phyloP scores from a whole-genome alignment of 2,797 vertebrate species.

The Muscicapa striata region DNA sequence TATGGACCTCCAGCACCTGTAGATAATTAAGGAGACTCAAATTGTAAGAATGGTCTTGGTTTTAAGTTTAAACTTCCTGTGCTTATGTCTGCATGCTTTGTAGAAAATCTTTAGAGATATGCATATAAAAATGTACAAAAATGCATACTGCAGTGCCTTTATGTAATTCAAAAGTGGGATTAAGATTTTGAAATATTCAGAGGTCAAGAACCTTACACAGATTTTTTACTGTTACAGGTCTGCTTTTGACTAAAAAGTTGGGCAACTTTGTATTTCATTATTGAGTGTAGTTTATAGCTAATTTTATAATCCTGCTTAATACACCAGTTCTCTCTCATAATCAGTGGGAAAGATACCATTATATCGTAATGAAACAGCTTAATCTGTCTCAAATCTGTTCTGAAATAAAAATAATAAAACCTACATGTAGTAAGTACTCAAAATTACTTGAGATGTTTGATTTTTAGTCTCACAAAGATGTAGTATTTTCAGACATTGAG shows the following conservation, averaged over 20 bases:
- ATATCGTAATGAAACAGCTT: background rate
- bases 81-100: background rate
- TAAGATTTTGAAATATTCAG: background rate
- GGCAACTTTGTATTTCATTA: background rate
- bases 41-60: background rate
- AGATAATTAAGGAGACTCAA: background rate
- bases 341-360: background rate
- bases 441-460: background rate
- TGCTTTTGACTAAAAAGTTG: background rate
- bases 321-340: background rate
- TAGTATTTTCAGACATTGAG: background rate
- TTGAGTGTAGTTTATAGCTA: background rate
- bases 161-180: background rate
- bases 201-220: background rate
- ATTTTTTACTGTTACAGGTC: background rate
- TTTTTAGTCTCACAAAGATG: background rate
- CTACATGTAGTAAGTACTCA: background rate
- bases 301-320: background rate
- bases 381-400: background rate
- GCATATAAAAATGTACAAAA: background rate
- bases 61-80: background rate
- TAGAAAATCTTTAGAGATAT: background rate
- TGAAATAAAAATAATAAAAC: background rate
- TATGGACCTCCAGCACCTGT: background rate
- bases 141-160: background rate